Conservation (phyloP, 1,140 invertebrate genomes). For the Chrysomallon squamiferum region DNA sequence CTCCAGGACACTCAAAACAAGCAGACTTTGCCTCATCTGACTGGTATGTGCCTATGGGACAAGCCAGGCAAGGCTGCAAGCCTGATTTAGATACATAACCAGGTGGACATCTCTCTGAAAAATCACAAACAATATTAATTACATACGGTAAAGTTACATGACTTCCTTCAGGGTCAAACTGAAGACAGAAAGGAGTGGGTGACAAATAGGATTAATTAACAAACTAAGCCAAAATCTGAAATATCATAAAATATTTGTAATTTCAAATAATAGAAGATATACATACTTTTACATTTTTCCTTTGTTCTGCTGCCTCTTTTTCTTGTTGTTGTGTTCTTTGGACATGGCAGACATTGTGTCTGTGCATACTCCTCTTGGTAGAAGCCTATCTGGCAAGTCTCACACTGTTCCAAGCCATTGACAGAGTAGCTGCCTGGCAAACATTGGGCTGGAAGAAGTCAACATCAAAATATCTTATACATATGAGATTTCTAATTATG, state of each 20-base stretch:
- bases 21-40: conserved; percentile 57
- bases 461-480: background rate
- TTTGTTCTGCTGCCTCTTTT: conserved; percentile 75
- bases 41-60: conserved; percentile 84
- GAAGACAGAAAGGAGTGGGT: too few relatives aligned
- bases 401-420: conserved; percentile 68
- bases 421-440: conserved; percentile 66
- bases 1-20: conserved; percentile 62
- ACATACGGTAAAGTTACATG: too few relatives aligned
- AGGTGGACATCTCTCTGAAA: conserved; percentile 80
- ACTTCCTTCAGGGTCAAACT: too few relatives aligned
- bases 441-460: conserved; percentile 62
- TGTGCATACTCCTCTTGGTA: conserved; percentile 72
- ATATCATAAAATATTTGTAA: too few relatives aligned
- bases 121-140: conserved; percentile 8
- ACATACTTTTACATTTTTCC: conserved; percentile 71
- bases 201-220: too few relatives aligned
- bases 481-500: background rate
- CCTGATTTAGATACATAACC: conserved; percentile 95
- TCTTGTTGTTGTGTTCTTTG: conserved; percentile 88
- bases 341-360: conserved; percentile 77
- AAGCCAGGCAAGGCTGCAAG: conserved; percentile 91
- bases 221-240: too few relatives aligned
- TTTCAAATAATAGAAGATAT: too few relatives aligned
- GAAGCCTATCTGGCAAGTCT: conserved; percentile 68